Conservation (phyloP, 92 coral and sea anemone genomes). For the Phenganax stokvisi region DNA sequence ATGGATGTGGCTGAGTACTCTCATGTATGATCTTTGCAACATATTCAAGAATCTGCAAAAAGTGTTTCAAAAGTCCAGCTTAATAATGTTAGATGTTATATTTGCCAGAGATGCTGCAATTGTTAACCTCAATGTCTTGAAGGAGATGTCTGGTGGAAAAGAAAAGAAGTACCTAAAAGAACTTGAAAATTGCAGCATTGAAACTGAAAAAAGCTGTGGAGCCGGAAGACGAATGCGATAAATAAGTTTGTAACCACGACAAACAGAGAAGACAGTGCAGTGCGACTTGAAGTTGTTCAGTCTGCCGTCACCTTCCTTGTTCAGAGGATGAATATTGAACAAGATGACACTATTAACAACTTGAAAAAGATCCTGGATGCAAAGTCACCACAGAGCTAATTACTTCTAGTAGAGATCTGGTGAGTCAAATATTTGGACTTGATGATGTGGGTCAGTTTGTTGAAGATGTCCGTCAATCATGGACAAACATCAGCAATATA, state of each 20-base stretch:
- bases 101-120: constrained; percentile 19
- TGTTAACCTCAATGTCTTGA: constrained; percentile 11
- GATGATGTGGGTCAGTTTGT: neutral
- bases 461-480: constrained; percentile 1
- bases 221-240: neutral
- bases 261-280: neutral
- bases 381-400: neutral
- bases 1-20: constrained; percentile 8
- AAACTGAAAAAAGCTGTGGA: constrained; percentile 7
- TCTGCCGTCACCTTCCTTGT: neutral
- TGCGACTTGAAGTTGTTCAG: constrained; percentile 19
- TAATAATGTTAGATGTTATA: constrained; percentile 9
- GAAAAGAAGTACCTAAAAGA: neutral
- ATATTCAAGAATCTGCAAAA: constrained; percentile 15
- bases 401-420: constrained; percentile 7
- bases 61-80: constrained; percentile 13
- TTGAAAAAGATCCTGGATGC: neutral
- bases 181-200: neutral
- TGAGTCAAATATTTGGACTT: neutral
- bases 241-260: constrained; percentile 1
- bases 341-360: constrained; percentile 6
- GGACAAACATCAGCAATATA: constrained; percentile 3
- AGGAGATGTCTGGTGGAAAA: constrained; percentile 12
- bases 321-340: neutral
- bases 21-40: constrained; percentile 13